A percentile compares a stretch with the other conserved stretches of the same genome.
Evolutionary conservation across 2,797 vertebrate species (phyloP).

Genomic region (Leptatherina wallacei): DNA sequence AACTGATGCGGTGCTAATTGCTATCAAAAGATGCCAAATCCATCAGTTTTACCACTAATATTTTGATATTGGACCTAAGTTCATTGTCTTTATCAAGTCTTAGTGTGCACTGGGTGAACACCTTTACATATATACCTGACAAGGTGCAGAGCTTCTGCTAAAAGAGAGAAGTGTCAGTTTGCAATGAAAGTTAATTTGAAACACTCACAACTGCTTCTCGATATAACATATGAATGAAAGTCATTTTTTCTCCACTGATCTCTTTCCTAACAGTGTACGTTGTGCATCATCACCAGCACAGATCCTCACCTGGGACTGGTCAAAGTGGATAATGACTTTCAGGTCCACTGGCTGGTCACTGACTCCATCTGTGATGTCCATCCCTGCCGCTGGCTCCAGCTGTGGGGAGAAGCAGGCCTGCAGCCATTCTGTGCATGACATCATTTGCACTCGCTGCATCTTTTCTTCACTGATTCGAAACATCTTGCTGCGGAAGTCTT

Average conservation of each 20-base stretch:
- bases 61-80: no score
- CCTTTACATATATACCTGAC: no score
- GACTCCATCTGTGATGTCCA: slow-evolving; percentile 77
- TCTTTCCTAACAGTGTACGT: background rate
- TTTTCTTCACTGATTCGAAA: slow-evolving; percentile 91
- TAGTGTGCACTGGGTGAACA: no score
- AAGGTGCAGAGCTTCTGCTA: no score
- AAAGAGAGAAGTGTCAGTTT: no score
- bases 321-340: slow-evolving; percentile 94
- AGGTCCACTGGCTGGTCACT: slow-evolving; percentile 87
- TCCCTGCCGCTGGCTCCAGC: slow-evolving; percentile 79
- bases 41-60: no score
- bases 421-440: slow-evolving; percentile 93
- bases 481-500: slow-evolving; percentile 96
- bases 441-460: slow-evolving; percentile 88
- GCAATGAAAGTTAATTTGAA: no score
- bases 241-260: background rate
- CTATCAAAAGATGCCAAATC: no score
- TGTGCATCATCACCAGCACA: background rate
- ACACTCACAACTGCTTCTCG: background rate
- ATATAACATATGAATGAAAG: background rate
- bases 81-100: no score
- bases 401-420: slow-evolving; percentile 91
- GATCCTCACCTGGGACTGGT: slow-evolving; percentile 90
- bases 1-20: no score